Base-by-base conservation (phyloP, 2,113 vertebrate genomes). In the Esox niger region DNA sequence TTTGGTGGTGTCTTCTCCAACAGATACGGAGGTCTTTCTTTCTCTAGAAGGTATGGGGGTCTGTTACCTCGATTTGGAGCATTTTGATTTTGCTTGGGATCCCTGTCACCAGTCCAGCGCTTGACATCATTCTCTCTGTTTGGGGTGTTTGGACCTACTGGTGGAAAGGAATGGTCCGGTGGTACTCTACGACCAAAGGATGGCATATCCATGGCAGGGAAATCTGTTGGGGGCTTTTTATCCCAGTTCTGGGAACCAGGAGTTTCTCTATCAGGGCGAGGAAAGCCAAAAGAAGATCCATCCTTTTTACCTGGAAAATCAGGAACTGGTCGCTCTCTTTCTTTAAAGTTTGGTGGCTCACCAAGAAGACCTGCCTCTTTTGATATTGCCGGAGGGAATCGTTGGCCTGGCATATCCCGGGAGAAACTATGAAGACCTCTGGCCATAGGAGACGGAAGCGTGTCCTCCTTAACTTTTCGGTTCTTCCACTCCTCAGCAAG, bases 401-500 rank as follows among this genome's bases (percentile, higher is more conserved):
- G 75, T 2, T 86, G 77, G 57, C 85, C 71, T 6, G 75, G 64
- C 20, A 67, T 38, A 26, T 75, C 79, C 60, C 78, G 79, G 20
- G 38, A 27, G 55, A 75, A 73, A 60, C 49, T 47, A 29, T 77
- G 56, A 29, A 80, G 57, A 15, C 73, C 55, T 80, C 87, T 87
- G 32, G 49, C 65, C 49, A 75, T 60, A 35, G 69, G 2, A 4
- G 80, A 76, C 58, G 83, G 47, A 69, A 70, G 54, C 52, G 67
- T 23, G 0, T 29, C 80, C 66, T 84, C 87, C 63, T 87, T 63
- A 23, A 63, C 82, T 23, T 66, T 79, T 66, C 86, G 85, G 38
- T 73, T 88, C 64, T 86, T 90, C 91, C 90, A 91, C 62, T 92
- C 91, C 27, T 93, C 90, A 4, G 89, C 87, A 52, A 89, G 86